phyloP scores from a whole-genome alignment of 35 echinoderm and acorn worm species.

The Apostichopus californicus region DNA sequence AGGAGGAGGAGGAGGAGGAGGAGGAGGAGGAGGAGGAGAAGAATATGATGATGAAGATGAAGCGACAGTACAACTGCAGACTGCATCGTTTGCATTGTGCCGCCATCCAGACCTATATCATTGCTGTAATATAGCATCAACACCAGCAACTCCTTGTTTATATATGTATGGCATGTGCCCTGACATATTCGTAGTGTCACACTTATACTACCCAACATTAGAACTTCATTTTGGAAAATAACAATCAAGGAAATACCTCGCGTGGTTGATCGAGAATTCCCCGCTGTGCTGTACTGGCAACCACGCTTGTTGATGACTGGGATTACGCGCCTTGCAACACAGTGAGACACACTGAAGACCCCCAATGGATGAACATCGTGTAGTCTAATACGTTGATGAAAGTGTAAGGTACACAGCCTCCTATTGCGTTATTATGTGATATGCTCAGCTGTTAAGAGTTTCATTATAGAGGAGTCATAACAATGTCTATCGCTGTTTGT shows the following conservation, averaged over 20 bases:
- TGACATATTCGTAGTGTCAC: not conserved
- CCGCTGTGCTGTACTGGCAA: conserved; percentile 37
- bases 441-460: conserved; percentile 1
- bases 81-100: not conserved
- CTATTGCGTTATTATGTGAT: not conserved
- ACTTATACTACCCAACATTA: not conserved
- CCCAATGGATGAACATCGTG: not conserved
- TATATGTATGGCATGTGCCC: not conserved
- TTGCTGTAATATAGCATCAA: not conserved
- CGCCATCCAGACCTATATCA: not conserved
- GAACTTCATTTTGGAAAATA: conserved; percentile 18
- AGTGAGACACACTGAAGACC: not conserved
- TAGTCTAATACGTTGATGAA: not conserved
- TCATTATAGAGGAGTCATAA: not conserved
- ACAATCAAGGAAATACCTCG: conserved; percentile 26
- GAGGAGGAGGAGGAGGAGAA: no score
- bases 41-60: not conserved
- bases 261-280: conserved; percentile 28
- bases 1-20: no score
- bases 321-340: not conserved
- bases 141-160: not conserved
- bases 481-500: not conserved
- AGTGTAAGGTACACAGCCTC: not conserved
- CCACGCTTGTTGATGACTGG: not conserved
- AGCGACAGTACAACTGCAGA: not conserved